Conservation (phyloP, 1,140 invertebrate species). For the Meloidogyne floridensis region DNA sequence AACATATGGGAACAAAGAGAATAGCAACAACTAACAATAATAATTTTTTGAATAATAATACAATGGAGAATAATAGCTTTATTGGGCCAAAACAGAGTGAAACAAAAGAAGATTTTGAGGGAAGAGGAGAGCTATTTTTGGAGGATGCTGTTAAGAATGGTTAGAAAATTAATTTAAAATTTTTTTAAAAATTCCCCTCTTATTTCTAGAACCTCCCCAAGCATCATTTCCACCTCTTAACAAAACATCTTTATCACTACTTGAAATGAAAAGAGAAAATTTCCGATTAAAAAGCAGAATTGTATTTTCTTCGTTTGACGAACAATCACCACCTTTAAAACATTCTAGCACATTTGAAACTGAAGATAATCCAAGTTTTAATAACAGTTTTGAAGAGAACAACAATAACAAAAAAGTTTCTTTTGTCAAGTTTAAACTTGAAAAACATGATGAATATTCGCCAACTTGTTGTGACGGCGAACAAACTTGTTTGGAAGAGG, state of each 20-base stretch:
- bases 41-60: not conserved
- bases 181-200: not conserved
- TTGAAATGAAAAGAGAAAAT: constrained; percentile 7
- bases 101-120: not conserved
- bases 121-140: not conserved
- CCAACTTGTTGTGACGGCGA: not conserved
- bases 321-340: not conserved
- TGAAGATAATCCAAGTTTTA: constrained; percentile 1
- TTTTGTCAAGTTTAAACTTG: not conserved
- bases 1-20: not conserved
- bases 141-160: not conserved
- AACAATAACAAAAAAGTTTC: not conserved
- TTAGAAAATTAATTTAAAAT: not conserved
- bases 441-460: not conserved
- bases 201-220: not conserved
- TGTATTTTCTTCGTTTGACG: not conserved
- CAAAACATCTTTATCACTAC: not conserved
- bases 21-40: not conserved
- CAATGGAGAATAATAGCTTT: no score
- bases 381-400: not conserved
- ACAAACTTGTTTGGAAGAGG: not conserved
- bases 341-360: constrained; percentile 5
- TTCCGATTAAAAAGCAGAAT: not conserved
- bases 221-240: not conserved
- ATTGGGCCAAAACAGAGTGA: not conserved